phyloP scores from a whole-genome alignment of 2,113 vertebrate genomes.

The Mus spicilegus region DNA sequence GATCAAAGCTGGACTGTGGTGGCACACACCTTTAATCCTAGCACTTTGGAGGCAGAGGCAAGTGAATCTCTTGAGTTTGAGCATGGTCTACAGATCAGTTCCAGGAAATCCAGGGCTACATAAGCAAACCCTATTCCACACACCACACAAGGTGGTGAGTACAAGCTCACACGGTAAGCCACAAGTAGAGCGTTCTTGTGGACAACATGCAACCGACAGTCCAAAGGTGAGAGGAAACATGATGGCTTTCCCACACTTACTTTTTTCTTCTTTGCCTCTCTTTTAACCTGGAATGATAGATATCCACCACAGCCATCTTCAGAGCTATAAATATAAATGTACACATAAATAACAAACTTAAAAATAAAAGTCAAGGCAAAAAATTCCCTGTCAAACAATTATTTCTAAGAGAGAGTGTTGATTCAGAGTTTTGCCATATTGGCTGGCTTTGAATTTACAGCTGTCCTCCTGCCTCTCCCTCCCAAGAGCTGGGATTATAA shows the following conservation, averaged over 20 bases:
- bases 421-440: neutral
- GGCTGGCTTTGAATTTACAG: neutral
- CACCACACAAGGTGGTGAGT: too few relatives aligned
- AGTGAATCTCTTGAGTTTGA: too few relatives aligned
- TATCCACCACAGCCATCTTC: slow-evolving; percentile 98
- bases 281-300: slow-evolving; percentile 98
- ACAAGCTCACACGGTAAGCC: neutral
- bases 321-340: slow-evolving; percentile 89
- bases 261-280: slow-evolving; percentile 98
- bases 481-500: neutral
- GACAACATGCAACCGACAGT: neutral
- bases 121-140: too few relatives aligned
- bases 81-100: too few relatives aligned
- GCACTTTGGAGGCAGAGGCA: too few relatives aligned
- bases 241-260: slow-evolving; percentile 87
- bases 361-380: slow-evolving; percentile 45
- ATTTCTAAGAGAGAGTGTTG: neutral
- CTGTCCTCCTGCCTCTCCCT: neutral
- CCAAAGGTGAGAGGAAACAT: slow-evolving; percentile 20
- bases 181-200: neutral
- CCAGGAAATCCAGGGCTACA: too few relatives aligned
- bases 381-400: slow-evolving; percentile 49
- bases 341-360: slow-evolving; percentile 11
- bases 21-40: too few relatives aligned
- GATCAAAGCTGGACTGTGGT: neutral